These are phyloP conservation scores for Isaurus tuberculatus DNA, from an alignment of 92 coral and sea anemone species.

Conservation along the genomic window DNA sequence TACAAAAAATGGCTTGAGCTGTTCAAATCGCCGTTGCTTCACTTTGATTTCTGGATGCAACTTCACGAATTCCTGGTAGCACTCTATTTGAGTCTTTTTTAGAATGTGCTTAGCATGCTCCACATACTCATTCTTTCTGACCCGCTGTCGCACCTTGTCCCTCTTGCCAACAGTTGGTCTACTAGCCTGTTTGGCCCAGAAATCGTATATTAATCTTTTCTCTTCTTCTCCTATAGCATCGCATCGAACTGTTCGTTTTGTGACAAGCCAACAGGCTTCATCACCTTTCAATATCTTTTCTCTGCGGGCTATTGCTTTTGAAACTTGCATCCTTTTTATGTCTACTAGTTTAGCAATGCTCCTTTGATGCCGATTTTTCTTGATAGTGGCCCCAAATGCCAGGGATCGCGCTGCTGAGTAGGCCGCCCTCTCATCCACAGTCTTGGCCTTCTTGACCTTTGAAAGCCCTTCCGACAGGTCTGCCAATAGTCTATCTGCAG, in stretches of 20 bases:
- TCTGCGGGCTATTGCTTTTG: not conserved
- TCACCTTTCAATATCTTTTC: constrained; percentile 10
- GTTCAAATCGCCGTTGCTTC: constrained; percentile 61
- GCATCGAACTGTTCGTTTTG: constrained; percentile 27
- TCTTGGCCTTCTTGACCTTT: not conserved
- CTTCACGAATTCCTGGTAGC: constrained; percentile 54
- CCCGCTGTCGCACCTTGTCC: constrained; percentile 43
- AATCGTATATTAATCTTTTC: not conserved
- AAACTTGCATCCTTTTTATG: constrained; percentile 40
- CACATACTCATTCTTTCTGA: constrained; percentile 52
- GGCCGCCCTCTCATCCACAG: constrained; percentile 24
- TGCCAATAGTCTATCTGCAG: not conserved
- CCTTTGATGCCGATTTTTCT: constrained; percentile 11
- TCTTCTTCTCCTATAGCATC: constrained; percentile 44
- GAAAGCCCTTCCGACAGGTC: constrained; percentile 24
- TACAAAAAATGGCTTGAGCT: constrained; percentile 62
- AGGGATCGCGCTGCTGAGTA: constrained; percentile 36
- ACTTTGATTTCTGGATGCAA: constrained; percentile 63
- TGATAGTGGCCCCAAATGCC: constrained; percentile 37
- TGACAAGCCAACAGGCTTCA: not conserved
- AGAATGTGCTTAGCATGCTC: too few relatives aligned
- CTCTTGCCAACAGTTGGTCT: constrained; percentile 38
- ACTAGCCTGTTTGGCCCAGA: constrained; percentile 38
- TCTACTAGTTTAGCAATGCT: constrained; percentile 24
- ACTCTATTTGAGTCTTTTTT: constrained; percentile 54